Evolutionary conservation across 2,797 vertebrate genomes (phyloP), one percentile per base, ranked within the genome.

Genomic region (Salmo trutta): DNA sequence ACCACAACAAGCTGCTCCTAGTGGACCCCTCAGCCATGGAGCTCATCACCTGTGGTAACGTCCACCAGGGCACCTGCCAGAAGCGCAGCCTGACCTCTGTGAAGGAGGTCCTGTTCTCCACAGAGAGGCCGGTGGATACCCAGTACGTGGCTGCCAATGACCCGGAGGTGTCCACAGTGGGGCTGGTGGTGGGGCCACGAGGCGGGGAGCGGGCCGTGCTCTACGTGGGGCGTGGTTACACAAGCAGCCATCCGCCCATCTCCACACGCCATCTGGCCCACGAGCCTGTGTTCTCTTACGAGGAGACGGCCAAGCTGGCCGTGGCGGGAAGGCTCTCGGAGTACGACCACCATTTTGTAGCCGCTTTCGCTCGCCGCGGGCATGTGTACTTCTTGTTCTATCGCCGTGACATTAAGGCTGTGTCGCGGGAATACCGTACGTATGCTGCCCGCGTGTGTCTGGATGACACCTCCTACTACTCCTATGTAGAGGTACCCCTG

Each of bases 91-190:
- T 98, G 54, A 82, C 84, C 0, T 93, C 92, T 14, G 93, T 99
- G 0, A 71, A 89, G 24, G 79, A 66, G 0, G 90, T 98, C 41
- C 92, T 96, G n/a, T 98, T 99, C 85, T 94, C 95, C 7, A 95
- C 96, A 0, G 95, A 96, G 81, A 92, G 94, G 76, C 98, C 98
- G 0, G 97, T 98, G 56, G 98, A 99, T 80, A 98, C 97, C 3
- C 98, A 99, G 71, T 99, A 99, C 0, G 98, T 99, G 66, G 98
- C 97, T 0, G 98, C 98, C 73, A 99, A 99, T 8, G 94, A 99
- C 85, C 97, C 98, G 15, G 94, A 96, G 0, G 95, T 99, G 75
- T 98, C 96, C 77, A 99, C 98, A 0, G 98, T 99, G 80, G 98
- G 97, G 1, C 91, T 99, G 4, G 95, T 98, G 29, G 95, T 96